Conservation (phyloP, 2,797 vertebrate genomes). For the Gouania willdenowi region DNA sequence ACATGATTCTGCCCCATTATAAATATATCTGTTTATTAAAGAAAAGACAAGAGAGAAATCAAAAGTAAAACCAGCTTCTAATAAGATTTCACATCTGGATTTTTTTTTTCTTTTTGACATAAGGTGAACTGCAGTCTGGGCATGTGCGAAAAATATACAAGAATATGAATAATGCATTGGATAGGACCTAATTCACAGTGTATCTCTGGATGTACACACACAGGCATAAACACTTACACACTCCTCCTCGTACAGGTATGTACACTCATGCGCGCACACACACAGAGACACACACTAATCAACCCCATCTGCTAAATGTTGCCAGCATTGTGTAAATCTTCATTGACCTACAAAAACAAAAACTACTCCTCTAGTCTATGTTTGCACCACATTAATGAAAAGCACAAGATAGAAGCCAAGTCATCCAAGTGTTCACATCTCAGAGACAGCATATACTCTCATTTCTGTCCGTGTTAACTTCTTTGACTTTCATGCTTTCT, state of each 20-base stretch:
- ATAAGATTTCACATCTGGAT: slow-evolving; percentile 46
- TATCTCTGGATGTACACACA: slow-evolving; percentile 46
- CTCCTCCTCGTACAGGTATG: neutral
- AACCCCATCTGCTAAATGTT: slow-evolving; percentile 36
- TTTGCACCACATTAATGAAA: slow-evolving; percentile 48
- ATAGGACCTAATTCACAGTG: slow-evolving; percentile 70
- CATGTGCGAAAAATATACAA: slow-evolving; percentile 60
- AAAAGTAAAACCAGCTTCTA: slow-evolving; percentile 32
- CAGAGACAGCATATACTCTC: slow-evolving; percentile 4
- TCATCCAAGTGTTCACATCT: slow-evolving; percentile 40
- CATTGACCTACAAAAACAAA: slow-evolving; percentile 58
- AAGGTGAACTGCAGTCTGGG: slow-evolving; percentile 35
- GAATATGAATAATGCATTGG: slow-evolving; percentile 54
- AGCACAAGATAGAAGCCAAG: slow-evolving; percentile 48
- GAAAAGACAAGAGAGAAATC: slow-evolving; percentile 36
- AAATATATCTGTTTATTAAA: slow-evolving; percentile 62
- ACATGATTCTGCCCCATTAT: slow-evolving; percentile 44
- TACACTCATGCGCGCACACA: neutral
- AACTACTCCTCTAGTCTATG: slow-evolving; percentile 54
- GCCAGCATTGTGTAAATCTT: slow-evolving; percentile 38
- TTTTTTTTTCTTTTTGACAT: slow-evolving; percentile 37
- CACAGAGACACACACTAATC: neutral
- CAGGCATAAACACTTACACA: slow-evolving; percentile 5
- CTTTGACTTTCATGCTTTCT: slow-evolving; percentile 15
- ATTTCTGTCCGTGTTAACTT: slow-evolving; percentile 2